Conservation (phyloP, 2,888 invertebrate species). For the Poecilobothrus nobilitatus region DNA sequence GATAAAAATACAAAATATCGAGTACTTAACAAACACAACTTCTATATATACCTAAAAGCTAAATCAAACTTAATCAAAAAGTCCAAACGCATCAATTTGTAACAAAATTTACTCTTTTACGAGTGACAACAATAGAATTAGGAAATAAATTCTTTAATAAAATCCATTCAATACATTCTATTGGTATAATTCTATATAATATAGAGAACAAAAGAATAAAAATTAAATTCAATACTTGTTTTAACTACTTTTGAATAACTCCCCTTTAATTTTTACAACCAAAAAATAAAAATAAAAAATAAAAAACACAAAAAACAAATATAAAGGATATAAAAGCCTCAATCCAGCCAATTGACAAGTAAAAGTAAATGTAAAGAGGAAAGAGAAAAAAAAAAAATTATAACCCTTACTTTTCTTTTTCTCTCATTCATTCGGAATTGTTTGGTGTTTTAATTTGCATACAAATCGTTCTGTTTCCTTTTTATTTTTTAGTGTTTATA, state of each 20-base stretch:
- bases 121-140: background rate
- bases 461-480: background rate
- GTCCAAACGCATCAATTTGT: background rate
- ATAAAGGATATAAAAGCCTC: too few relatives aligned
- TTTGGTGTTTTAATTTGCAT: constrained; percentile 1
- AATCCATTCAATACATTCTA: too few relatives aligned
- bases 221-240: background rate
- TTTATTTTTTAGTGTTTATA: background rate
- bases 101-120: background rate
- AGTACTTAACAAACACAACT: too few relatives aligned
- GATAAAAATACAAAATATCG: too few relatives aligned
- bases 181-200: too few relatives aligned
- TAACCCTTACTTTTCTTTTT: background rate
- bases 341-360: too few relatives aligned
- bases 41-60: too few relatives aligned
- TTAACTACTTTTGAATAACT: background rate
- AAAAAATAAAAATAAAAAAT: background rate
- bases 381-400: background rate
- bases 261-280: background rate
- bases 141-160: background rate
- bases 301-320: too few relatives aligned
- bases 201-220: too few relatives aligned
- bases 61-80: background rate
- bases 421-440: background rate
- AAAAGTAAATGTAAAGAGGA: too few relatives aligned